A percentile compares a stretch with the other conserved stretches of the same genome.
These are phyloP conservation scores for Phyto melanocephala DNA, from an alignment of 2,888 invertebrate genomes.

Conservation along the genomic window DNA sequence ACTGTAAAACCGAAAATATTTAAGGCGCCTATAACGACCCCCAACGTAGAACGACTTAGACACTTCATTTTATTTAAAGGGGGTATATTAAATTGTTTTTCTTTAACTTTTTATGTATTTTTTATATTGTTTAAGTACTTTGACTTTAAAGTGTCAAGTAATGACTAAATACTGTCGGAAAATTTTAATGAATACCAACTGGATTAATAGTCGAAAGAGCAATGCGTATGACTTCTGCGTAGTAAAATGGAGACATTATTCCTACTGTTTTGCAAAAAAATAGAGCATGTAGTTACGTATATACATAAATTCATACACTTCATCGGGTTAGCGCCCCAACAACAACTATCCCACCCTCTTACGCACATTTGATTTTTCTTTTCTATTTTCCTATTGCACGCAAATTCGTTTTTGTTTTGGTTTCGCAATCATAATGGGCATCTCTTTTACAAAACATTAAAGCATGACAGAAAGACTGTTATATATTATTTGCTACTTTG, in stretches of 20 bases:
- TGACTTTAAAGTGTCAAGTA: neutral
- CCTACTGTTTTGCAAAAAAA: neutral
- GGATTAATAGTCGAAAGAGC: neutral
- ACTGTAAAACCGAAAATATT: conserved; percentile 15
- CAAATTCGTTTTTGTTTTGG: no score
- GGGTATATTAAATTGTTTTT: neutral
- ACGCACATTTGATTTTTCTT: no score
- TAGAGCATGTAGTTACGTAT: no score
- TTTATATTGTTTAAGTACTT: neutral
- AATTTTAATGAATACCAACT: neutral
- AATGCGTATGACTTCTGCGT: conserved; percentile 47
- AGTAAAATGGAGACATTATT: conserved; percentile 22
- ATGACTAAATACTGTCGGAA: neutral
- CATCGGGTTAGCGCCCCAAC: no score
- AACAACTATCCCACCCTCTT: no score
- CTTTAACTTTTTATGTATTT: neutral
- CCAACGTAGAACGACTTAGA: conserved; percentile 20
- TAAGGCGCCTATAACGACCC: conserved; percentile 22
- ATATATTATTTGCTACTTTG: no score
- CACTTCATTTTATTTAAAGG: conserved; percentile 23
- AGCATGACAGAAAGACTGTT: no score
- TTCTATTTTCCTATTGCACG: no score
- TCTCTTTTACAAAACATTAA: no score
- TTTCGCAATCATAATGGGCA: no score
- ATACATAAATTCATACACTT: no score